Conservation (phyloP, 2,113 vertebrate genomes). For the Onychostoma macrolepis region DNA sequence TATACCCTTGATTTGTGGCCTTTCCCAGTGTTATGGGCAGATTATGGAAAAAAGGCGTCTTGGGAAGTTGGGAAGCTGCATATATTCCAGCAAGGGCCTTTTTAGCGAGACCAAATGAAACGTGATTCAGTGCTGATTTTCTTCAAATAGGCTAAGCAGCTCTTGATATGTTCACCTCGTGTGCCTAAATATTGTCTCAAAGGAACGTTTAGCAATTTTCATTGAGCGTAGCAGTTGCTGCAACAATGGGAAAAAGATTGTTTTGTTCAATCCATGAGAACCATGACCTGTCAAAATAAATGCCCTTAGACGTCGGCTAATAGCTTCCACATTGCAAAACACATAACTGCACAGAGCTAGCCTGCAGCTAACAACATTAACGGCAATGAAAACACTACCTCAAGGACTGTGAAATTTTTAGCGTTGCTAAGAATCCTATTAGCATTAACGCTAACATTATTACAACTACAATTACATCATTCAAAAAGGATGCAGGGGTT, state of each 20-base stretch:
- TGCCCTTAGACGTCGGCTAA: conserved; percentile 37
- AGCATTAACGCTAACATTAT: conserved; percentile 17
- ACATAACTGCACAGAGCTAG: not conserved
- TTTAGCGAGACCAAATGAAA: conserved; percentile 13
- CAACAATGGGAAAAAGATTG: conserved; percentile 5
- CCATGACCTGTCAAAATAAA: conserved; percentile 47
- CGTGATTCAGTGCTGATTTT: not conserved
- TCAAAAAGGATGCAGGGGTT: conserved; percentile 13
- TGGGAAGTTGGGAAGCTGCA: conserved; percentile 15
- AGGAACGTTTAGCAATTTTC: conserved; percentile 19
- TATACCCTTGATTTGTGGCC: conserved; percentile 34
- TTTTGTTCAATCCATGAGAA: conserved; percentile 3
- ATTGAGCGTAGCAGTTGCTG: conserved; percentile 26
- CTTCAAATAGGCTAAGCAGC: not conserved
- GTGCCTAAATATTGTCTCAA: not conserved
- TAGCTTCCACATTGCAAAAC: conserved; percentile 49
- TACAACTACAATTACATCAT: conserved; percentile 19
- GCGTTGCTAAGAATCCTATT: not conserved
- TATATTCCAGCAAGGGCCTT: not conserved
- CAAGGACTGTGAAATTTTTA: not conserved
- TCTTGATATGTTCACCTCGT: not conserved
- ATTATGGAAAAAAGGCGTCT: not conserved
- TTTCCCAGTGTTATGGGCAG: conserved; percentile 12
- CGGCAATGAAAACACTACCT: not conserved
- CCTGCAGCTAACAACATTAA: conserved; percentile 27